Conservation (phyloP, 2,888 invertebrate species). For the Lepidocyrtoides sp. region DNA sequence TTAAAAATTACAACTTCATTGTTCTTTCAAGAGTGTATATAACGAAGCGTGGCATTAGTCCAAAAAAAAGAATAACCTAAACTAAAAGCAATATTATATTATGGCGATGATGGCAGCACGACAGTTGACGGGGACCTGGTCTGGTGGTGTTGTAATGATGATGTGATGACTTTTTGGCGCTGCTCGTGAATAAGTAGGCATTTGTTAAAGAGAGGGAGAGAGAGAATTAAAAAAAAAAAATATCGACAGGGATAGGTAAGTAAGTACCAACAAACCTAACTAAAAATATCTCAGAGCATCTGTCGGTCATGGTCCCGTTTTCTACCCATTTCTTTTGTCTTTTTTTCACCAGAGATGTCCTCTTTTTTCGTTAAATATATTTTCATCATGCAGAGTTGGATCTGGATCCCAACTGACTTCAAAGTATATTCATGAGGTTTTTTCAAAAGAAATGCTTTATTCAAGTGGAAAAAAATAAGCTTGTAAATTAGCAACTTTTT, state of each 20-base stretch:
- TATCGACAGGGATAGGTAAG: neutral
- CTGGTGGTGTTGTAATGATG: neutral
- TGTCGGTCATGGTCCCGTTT: slow-evolving; percentile 40
- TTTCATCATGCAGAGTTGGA: neutral
- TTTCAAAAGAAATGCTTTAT: neutral
- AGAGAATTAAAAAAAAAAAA: neutral
- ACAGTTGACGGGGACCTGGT: slow-evolving; percentile 4
- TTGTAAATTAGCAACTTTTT: neutral
- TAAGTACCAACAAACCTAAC: no score
- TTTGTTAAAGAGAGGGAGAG: no score
- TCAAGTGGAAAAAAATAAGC: neutral
- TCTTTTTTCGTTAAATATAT: neutral
- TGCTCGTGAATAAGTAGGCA: neutral
- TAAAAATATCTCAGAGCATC: neutral
- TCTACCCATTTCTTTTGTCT: neutral
- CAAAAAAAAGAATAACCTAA: neutral
- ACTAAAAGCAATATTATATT: neutral
- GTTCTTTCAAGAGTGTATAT: neutral
- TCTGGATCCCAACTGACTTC: neutral
- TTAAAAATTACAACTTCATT: slow-evolving; percentile 23
- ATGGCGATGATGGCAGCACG: slow-evolving; percentile 8
- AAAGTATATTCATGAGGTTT: neutral
- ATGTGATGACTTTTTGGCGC: neutral
- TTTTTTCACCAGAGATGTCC: neutral
- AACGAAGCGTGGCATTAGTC: slow-evolving; percentile 5